These are phyloP conservation scores for Stegodyphus mimosarum DNA, from an alignment of 1,140 invertebrate genomes.

Conservation along the genomic window DNA sequence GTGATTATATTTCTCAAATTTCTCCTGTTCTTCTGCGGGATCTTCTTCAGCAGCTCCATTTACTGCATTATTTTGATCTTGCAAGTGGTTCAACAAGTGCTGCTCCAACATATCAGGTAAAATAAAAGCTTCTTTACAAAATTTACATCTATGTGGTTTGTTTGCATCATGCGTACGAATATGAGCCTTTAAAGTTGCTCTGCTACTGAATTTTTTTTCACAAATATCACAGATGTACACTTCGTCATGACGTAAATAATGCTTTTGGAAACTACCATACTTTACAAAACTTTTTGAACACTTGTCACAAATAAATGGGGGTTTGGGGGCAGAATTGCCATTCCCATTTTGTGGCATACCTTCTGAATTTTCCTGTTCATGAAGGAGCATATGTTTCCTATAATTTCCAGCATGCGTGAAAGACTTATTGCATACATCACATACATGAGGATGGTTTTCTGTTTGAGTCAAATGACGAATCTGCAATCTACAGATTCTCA, in stretches of 20 bases:
- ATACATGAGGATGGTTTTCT: slow-evolving; percentile 72
- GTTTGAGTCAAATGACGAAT: slow-evolving; percentile 71
- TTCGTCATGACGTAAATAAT: slow-evolving; percentile 1
- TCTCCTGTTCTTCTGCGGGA: not conserved
- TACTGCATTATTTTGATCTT: not conserved
- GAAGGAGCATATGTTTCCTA: slow-evolving; percentile 33
- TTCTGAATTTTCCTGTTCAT: slow-evolving; percentile 2
- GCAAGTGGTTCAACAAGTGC: slow-evolving; percentile 16
- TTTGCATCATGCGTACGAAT: not conserved
- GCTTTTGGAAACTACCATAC: slow-evolving; percentile 35
- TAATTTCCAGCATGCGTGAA: slow-evolving; percentile 64
- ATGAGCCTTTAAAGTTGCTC: slow-evolving; percentile 10
- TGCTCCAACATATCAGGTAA: not conserved
- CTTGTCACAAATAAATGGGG: slow-evolving; percentile 30
- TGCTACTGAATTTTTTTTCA: slow-evolving; percentile 31
- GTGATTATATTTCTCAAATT: slow-evolving; percentile 21
- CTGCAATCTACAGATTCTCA: slow-evolving; percentile 33
- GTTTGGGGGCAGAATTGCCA: slow-evolving; percentile 6
- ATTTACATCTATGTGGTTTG: slow-evolving; percentile 14
- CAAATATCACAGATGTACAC: slow-evolving; percentile 7
- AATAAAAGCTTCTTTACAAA: slow-evolving; percentile 21
- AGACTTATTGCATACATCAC: slow-evolving; percentile 64
- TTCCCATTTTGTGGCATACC: not conserved
- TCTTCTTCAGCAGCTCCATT: not conserved
- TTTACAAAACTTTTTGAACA: slow-evolving; percentile 33